phyloP scores from a whole-genome alignment of 2,888 invertebrate species.

The Cosmia pyralina region DNA sequence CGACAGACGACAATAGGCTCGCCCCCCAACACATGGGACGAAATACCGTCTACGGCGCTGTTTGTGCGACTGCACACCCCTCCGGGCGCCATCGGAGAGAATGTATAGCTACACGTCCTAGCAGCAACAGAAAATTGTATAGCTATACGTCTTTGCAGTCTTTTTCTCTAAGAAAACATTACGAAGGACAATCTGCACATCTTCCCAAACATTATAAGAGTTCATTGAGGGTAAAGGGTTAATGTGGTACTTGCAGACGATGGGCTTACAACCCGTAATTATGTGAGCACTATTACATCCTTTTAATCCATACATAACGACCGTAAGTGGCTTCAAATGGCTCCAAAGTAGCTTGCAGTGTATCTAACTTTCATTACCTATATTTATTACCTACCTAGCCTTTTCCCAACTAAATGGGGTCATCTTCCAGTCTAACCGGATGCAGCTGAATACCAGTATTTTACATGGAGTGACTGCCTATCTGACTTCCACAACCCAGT shows the following conservation, averaged over 20 bases:
- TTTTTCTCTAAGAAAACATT: constrained; percentile 43
- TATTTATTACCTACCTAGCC: not conserved
- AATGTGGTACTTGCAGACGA: constrained; percentile 49
- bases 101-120: constrained; percentile 1
- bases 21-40: constrained; percentile 49
- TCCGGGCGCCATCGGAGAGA: constrained; percentile 33
- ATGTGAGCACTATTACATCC: constrained; percentile 51
- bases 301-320: constrained; percentile 27
- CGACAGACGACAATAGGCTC: constrained; percentile 56
- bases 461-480: no score
- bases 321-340: constrained; percentile 44
- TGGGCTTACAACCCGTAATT: constrained; percentile 46
- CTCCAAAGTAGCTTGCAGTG: constrained; percentile 24
- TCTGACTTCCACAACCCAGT: no score
- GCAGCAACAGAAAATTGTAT: constrained; percentile 15
- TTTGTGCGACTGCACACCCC: constrained; percentile 58
- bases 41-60: constrained; percentile 55
- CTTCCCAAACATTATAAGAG: constrained; percentile 41
- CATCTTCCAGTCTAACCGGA: no score
- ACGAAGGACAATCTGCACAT: constrained; percentile 30
- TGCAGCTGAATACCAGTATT: no score
- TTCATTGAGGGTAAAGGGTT: constrained; percentile 52
- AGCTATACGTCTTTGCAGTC: not conserved
- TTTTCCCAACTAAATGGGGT: no score
- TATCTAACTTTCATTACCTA: not conserved